Base-by-base conservation (phyloP, 2,888 invertebrate species). In the Erpobdella octoculata region DNA sequence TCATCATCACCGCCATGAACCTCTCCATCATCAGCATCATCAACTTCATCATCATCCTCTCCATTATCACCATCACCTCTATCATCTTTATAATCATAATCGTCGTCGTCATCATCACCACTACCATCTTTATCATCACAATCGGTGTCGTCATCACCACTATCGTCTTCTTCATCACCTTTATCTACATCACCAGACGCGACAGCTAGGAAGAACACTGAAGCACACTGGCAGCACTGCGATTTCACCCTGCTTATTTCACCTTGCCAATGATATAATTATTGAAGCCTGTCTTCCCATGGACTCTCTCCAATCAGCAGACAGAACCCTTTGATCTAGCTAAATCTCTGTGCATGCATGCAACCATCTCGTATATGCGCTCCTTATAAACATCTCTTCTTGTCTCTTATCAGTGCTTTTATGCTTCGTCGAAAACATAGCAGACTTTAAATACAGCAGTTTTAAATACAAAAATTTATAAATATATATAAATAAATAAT, bases 211-310 rank as follows among this genome's bases (percentile, higher is more conserved):
- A n/a, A n/a, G n/a, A n/a, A n/a, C n/a, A n/a, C n/a, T n/a, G n/a
- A n/a, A n/a, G n/a, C n/a, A 53, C 53, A 53, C 28, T 53, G 21
- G 53, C 53, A 1, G 28, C 21, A 28, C 21, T 35, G 71, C 25
- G 37, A 46, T 46, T 28, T 31, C 48, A 48, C 68, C 46, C 53
- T 68, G 53, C 68, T 35, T 53, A 68, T 46, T 53, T 68, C 48
- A 46, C 25, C 48, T 48, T 48, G 48, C 48, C 68, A 68, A 68
- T 68, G 68, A 68, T 68, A 68, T 68, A 68, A 68, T 68, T 68
- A 68, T 53, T 68, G 68, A 41, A 53, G 68, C 48, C 68, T 68
- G 46, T 68, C 68, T 68, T 68, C 68, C 48, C 31, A 53, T 53
- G 53, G 53, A 53, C 46, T 46, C 68, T 64, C 64, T 68, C 53